Evolutionary conservation across 2,797 vertebrate genomes (phyloP).

Genomic region (Premnoplex brunnescens): DNA sequence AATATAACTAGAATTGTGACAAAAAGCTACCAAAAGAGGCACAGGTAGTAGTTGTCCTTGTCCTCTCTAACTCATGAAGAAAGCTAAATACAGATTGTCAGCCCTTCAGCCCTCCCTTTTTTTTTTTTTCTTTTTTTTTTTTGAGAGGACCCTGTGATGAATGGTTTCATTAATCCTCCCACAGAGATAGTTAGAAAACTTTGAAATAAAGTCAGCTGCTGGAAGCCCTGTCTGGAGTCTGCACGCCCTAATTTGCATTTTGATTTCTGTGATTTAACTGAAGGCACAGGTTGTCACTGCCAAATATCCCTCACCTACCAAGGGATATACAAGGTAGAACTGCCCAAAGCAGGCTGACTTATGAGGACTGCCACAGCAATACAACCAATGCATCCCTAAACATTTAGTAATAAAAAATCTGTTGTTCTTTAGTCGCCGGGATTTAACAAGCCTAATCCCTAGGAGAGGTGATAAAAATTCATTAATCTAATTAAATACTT

Average conservation of each 20-base stretch:
- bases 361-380: slow-evolving; percentile 75
- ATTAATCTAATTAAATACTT: slow-evolving; percentile 99
- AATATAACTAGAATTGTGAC: neutral
- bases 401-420: slow-evolving; percentile 92
- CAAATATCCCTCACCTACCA: slow-evolving; percentile 76
- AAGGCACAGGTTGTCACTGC: slow-evolving; percentile 83
- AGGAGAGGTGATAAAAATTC: slow-evolving; percentile 93
- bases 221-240: slow-evolving; percentile 65
- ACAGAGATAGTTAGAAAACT: slow-evolving; percentile 59
- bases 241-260: slow-evolving; percentile 74
- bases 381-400: slow-evolving; percentile 78
- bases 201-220: slow-evolving; percentile 72
- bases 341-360: slow-evolving; percentile 86
- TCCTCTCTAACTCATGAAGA: neutral
- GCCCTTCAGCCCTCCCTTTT: neutral
- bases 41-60: neutral
- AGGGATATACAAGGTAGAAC: slow-evolving; percentile 81
- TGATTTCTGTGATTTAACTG: slow-evolving; percentile 79
- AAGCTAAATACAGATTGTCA: neutral
- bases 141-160: neutral
- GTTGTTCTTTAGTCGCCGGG: slow-evolving; percentile 93
- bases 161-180: slow-evolving; percentile 41
- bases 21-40: neutral
- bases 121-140: neutral
- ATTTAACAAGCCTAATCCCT: slow-evolving; percentile 92